A percentile compares a stretch with the other conserved stretches of the same genome.
These are phyloP conservation scores for Alauda arvensis DNA, from an alignment of 2,797 vertebrate species.

Conservation along the genomic window DNA sequence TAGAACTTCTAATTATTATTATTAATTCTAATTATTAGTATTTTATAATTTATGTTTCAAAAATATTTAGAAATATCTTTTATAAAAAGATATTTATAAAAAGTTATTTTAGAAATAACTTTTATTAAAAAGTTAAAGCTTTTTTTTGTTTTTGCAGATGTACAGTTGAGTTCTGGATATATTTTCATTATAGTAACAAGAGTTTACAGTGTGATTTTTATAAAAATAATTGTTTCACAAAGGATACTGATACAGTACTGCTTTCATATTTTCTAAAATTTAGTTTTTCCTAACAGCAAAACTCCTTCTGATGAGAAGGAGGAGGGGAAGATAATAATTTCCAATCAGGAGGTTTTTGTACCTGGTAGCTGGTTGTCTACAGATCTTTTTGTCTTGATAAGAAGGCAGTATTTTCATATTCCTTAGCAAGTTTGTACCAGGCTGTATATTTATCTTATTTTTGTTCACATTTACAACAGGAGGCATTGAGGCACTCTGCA, in stretches of 20 bases:
- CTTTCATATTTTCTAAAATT: neutral
- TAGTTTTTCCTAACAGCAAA: neutral
- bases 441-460: neutral
- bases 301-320: neutral
- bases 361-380: neutral
- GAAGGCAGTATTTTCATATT: neutral
- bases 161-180: neutral
- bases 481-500: neutral
- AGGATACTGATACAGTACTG: neutral
- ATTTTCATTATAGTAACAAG: neutral
- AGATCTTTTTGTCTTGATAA: neutral
- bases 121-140: neutral
- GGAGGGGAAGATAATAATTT: neutral
- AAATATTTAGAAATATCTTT: neutral
- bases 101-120: neutral
- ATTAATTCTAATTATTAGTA: neutral
- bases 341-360: neutral
- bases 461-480: neutral
- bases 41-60: neutral
- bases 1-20: neutral
- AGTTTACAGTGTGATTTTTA: neutral
- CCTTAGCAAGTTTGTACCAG: neutral
- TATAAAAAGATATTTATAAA: neutral
- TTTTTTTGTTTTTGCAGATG: neutral
- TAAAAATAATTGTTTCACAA: neutral